Conservation (phyloP, 1,140 invertebrate species). For the Rhizoglyphus robini region DNA sequence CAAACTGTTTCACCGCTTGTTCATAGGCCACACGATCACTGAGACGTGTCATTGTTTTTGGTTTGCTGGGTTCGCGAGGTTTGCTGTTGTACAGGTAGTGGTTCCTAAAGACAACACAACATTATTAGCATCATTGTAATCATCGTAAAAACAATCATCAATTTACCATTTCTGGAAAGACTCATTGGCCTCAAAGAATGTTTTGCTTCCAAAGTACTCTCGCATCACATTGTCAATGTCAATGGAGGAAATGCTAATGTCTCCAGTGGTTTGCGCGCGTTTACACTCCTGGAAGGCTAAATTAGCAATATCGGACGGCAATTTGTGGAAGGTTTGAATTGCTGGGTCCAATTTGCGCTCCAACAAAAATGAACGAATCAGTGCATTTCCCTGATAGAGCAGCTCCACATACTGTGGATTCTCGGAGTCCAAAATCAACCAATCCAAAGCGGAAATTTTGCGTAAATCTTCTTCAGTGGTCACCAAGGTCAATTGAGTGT, state of each 20-base stretch:
- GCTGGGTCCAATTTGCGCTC: constrained; percentile 28
- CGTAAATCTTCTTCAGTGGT: constrained; percentile 43
- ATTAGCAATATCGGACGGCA: constrained; percentile 44
- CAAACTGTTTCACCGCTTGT: constrained; percentile 59
- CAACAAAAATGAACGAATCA: constrained; percentile 62
- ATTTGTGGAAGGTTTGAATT: constrained; percentile 28
- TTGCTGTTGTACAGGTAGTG: constrained; percentile 49
- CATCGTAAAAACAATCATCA: constrained; percentile 29
- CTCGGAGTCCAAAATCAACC: constrained; percentile 57
- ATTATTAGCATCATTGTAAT: background rate
- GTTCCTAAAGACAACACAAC: constrained; percentile 1
- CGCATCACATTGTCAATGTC: constrained; percentile 36
- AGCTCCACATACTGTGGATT: constrained; percentile 59
- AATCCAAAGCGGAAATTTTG: constrained; percentile 72
- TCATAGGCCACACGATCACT: constrained; percentile 75
- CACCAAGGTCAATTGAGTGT: background rate
- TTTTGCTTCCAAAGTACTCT: constrained; percentile 40
- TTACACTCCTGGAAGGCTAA: constrained; percentile 43
- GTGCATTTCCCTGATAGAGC: constrained; percentile 69
- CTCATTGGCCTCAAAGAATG: constrained; percentile 56
- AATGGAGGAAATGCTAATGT: constrained; percentile 25
- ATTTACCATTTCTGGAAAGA: constrained; percentile 76
- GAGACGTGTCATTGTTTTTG: constrained; percentile 44
- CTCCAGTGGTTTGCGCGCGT: constrained; percentile 25
- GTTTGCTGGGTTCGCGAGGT: constrained; percentile 40